phyloP scores from a whole-genome alignment of 2,797 vertebrate species.

The Otolemur crassicaudatus region DNA sequence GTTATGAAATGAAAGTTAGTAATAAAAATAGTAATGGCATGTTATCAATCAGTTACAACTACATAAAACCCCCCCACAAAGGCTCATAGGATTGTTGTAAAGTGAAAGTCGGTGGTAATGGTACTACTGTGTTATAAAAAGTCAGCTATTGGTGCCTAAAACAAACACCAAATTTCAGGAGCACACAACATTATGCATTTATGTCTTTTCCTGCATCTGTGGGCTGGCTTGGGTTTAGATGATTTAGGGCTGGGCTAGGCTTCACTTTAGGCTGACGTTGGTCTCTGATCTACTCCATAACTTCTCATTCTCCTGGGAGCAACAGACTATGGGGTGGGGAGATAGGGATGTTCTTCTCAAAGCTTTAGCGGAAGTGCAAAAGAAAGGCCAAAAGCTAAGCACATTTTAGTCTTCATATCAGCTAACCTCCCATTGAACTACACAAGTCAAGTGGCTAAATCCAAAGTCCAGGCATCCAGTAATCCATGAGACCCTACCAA shows the following conservation, averaged over 20 bases:
- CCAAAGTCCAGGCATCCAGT: background rate
- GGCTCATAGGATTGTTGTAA: background rate
- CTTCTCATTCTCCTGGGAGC: slow-evolving; percentile 13
- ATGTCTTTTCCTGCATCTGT: background rate
- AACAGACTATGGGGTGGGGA: background rate
- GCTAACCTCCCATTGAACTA: background rate
- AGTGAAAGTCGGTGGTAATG: background rate
- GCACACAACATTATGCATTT: background rate
- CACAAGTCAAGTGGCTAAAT: slow-evolving; percentile 19
- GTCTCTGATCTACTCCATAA: background rate
- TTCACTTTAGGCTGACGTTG: background rate
- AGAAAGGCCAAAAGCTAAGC: background rate
- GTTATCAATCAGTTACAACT: background rate
- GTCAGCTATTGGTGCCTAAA: background rate
- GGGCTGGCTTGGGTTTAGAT: background rate
- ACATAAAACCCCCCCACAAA: background rate
- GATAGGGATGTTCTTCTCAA: background rate
- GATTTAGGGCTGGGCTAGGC: background rate
- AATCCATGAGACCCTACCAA: background rate
- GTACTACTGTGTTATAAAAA: background rate
- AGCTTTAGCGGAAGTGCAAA: background rate
- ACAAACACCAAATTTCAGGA: background rate
- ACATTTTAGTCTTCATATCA: background rate
- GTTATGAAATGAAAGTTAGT: background rate
- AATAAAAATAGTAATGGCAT: background rate